phyloP scores from a whole-genome alignment of 1,140 invertebrate species.

The Tyrophagus putrescentiae region DNA sequence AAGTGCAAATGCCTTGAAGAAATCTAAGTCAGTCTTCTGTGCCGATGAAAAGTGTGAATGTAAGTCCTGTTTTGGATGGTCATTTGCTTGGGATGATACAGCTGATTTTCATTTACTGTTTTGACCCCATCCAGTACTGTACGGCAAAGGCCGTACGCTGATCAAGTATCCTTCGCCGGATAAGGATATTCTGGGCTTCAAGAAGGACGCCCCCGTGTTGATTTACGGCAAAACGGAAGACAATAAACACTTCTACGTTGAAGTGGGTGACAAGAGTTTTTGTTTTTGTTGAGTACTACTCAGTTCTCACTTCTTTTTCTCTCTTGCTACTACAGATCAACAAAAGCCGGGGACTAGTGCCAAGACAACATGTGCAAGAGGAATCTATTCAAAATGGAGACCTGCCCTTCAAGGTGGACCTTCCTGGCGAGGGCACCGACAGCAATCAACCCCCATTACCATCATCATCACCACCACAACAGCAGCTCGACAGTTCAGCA shows the following conservation, averaged over 20 bases:
- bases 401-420: no score
- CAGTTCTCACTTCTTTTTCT: neutral
- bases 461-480: no score
- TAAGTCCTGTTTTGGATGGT: neutral
- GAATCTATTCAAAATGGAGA: neutral
- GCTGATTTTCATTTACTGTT: neutral
- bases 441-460: no score
- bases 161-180: neutral
- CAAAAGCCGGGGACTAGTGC: constrained; percentile 3
- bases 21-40: constrained; percentile 5
- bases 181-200: neutral
- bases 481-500: no score
- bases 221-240: constrained; percentile 13
- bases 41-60: constrained; percentile 7
- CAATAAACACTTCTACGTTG: neutral
- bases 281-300: neutral
- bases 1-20: no score
- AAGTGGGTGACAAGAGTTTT: neutral
- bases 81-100: neutral
- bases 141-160: neutral
- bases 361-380: neutral
- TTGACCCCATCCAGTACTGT: neutral
- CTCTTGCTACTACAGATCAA: constrained; percentile 11
- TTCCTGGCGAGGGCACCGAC: no score
- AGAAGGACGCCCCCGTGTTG: neutral